Evolutionary conservation across 2,797 vertebrate species (phyloP), one percentile per base, ranked within the genome.

Genomic region (Crax fasciolata): DNA sequence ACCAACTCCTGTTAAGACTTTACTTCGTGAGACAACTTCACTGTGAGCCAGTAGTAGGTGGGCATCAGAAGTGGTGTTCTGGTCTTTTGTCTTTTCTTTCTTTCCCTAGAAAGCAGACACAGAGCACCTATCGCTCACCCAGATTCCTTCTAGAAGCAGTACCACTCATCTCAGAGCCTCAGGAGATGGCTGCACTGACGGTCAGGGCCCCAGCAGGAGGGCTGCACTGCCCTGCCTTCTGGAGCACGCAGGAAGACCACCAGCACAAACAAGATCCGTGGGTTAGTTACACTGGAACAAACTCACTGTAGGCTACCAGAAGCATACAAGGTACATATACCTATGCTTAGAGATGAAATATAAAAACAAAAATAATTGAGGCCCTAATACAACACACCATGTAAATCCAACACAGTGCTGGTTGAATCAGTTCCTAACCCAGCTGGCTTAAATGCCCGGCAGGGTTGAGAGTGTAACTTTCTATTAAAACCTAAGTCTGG

Each of bases 371-470:
- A 46, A 27, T 16, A 23, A 49, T 25, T 49, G 43, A 67, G 77
- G 35, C 15, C 10, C 20, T 16, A 18, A 48, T 0, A n/a, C 2
- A 84, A 38, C 4, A 39, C 17, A 27, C 3, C 3, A 7, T 2
- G 30, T 3, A 61, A 46, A 25, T 21, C n/a, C 58, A 79, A 48
- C 3, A 14, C 35, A 43, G 20, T 4, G 13, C 58, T 28, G 39
- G 24, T 1, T 41, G 9, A 70, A 0, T 0, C 19, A 65, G 16
- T 17, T 13, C 27, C 24, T 67, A 46, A 46, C 12, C 38, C 5
- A n/a, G 1, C 0, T 2, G 54, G 5, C 14, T 63, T n/a, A 25
- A 12, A 27, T 3, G 5, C 2, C 35, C 48, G 44, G 6, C 54
- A 87, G 17, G 8, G 8, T 12, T 55, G 51, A 55, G 28, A 9